Evolutionary conservation across 2,797 vertebrate genomes (phyloP).

Genomic region (Peromyscus melanophrys): DNA sequence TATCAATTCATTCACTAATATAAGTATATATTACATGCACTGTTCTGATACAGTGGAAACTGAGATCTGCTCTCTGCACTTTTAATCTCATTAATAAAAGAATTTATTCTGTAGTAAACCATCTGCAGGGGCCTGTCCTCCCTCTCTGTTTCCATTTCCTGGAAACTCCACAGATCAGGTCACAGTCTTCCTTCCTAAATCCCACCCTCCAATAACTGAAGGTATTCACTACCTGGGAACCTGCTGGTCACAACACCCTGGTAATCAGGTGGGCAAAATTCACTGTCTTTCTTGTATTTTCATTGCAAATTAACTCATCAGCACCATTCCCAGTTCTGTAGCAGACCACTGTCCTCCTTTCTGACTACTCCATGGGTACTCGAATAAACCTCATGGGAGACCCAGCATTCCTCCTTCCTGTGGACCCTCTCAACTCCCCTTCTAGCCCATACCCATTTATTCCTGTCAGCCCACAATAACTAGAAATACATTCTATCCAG

Average conservation of each 20-base stretch:
- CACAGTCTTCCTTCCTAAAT: not conserved
- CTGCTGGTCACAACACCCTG: not conserved
- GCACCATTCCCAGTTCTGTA: not conserved
- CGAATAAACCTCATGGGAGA: not conserved
- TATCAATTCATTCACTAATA: not conserved
- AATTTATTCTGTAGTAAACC: not conserved
- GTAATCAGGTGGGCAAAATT: not conserved
- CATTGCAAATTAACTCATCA: not conserved
- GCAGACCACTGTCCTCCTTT: not conserved
- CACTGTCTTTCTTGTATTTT: not conserved
- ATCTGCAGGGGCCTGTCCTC: not conserved
- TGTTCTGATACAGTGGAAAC: not conserved
- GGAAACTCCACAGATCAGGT: not conserved
- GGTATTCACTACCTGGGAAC: not conserved
- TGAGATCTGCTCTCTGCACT: not conserved
- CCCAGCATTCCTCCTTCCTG: not conserved
- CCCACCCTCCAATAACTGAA: not conserved
- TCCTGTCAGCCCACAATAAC: not conserved
- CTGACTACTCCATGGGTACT: not conserved
- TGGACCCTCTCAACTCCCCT: not conserved
- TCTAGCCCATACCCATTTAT: not conserved
- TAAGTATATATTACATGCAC: not conserved
- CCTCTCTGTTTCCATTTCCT: not conserved
- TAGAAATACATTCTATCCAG: not conserved
- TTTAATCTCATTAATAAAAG: not conserved